Base-by-base conservation (phyloP, 2,888 invertebrate species). In the Melinopterus prodromus region DNA sequence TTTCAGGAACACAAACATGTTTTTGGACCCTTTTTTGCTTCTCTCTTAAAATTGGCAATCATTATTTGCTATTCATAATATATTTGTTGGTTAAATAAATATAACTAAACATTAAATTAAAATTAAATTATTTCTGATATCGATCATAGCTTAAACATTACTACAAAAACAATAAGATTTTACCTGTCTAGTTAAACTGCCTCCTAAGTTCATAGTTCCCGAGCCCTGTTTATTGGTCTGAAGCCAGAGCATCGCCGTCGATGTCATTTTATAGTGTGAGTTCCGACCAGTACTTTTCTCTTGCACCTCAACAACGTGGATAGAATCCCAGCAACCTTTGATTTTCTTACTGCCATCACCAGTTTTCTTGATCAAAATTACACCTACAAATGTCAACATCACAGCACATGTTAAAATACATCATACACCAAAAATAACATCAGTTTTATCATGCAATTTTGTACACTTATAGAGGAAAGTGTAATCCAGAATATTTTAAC, bases 241-340 rank as follows among this genome's bases (percentile, higher is more conserved):
- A 80, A 99, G 92, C 99, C 99, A 99, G 81, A 99, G 90, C 99
- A 99, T 99, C 0, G 98, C 98, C 0, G 99, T 99, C 0, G 99
- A 99, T 71, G 99, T 99, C 87, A 99, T 92, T 91, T 99, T 99
- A 89, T 99, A 99, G 89, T 99, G 98, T 35, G 99, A 99, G 85
- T 94, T 96, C 78, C 98, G 93, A 0, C 98, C 98, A 35, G 95
- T 96, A 76, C 97, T 95, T 90, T 99, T 99, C 89, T 99, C 98
- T 88, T 97, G 97, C 0, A 99, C 99, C 90, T 99, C 99, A 15
- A 99, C 97, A 0, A 99, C 99, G 88, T 99, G 99, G 87, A 99
- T 98, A 1, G 99, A 99, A 89, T 99, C 99, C 99, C 99, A 99
- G 90, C 99, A 99, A 0, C 99, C 99, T 89, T 98, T 98, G 86